phyloP scores from a whole-genome alignment of 2,113 vertebrate species.

The Microcebus ravelobensis region DNA sequence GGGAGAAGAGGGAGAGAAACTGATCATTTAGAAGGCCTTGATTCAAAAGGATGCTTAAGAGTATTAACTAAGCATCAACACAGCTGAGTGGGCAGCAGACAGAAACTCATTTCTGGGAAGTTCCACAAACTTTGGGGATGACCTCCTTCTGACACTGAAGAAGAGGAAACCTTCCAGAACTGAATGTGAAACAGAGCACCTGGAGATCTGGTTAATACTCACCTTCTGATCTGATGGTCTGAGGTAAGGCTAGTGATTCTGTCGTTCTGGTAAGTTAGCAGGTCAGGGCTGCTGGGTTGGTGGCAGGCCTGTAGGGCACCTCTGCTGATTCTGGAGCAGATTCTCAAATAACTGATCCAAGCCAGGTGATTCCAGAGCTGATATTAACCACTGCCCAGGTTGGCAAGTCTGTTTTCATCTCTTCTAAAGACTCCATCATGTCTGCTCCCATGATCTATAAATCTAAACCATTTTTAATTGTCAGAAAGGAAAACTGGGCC shows the following conservation, averaged over 20 bases:
- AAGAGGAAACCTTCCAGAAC: background rate
- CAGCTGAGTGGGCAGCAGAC: background rate
- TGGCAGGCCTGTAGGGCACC: background rate
- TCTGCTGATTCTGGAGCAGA: background rate
- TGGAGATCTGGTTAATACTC: background rate
- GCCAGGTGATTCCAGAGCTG: background rate
- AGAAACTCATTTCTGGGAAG: background rate
- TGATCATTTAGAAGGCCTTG: background rate
- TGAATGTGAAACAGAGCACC: background rate
- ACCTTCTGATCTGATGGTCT: background rate
- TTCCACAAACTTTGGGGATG: background rate
- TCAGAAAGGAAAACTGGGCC: background rate
- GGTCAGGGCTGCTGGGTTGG: background rate
- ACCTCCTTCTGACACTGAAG: background rate
- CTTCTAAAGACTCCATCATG: slow-evolving; percentile 78
- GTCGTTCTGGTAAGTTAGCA: background rate
- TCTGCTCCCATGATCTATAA: slow-evolving; percentile 70
- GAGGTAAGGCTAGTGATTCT: background rate
- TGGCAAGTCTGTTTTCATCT: slow-evolving; percentile 82
- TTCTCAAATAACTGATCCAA: background rate
- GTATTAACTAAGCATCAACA: background rate
- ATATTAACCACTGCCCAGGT: slow-evolving; percentile 74
- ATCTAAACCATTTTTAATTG: slow-evolving; percentile 65
- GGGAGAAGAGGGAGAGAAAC: background rate
- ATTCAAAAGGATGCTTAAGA: background rate